Conservation (phyloP, 2,113 vertebrate genomes). For the Austrofundulus limnaeus region DNA sequence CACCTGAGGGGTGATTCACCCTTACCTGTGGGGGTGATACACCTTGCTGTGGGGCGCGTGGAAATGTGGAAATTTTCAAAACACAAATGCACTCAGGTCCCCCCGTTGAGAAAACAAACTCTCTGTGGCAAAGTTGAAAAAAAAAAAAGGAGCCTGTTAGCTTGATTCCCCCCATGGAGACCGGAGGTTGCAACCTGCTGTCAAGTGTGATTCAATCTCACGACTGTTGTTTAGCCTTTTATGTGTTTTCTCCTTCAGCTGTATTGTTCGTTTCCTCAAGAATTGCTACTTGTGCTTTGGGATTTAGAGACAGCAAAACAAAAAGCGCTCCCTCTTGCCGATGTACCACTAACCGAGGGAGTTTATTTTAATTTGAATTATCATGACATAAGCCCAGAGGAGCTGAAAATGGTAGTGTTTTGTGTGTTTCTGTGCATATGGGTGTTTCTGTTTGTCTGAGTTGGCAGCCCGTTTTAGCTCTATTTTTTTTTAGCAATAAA, state of each 20-base stretch:
- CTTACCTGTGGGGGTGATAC: slow-evolving; percentile 52
- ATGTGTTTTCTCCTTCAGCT: slow-evolving; percentile 33
- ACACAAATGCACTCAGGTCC: slow-evolving; percentile 43
- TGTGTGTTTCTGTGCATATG: not conserved
- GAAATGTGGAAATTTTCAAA: slow-evolving; percentile 18
- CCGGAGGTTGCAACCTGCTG: slow-evolving; percentile 38
- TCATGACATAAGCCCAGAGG: slow-evolving; percentile 27
- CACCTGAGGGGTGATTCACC: slow-evolving; percentile 61
- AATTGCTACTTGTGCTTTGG: slow-evolving; percentile 31
- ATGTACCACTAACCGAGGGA: slow-evolving; percentile 20
- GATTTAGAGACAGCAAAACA: slow-evolving; percentile 14
- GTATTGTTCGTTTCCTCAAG: slow-evolving; percentile 24
- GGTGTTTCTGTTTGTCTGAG: slow-evolving; percentile 40
- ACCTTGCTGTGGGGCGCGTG: slow-evolving; percentile 53
- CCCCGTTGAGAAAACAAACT: slow-evolving; percentile 31
- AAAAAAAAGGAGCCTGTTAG: slow-evolving; percentile 1
- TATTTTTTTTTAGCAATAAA: slow-evolving; percentile 22
- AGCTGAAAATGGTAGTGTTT: slow-evolving; percentile 13
- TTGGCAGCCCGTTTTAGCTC: slow-evolving; percentile 46
- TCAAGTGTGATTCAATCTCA: slow-evolving; percentile 57
- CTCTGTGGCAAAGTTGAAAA: slow-evolving; percentile 30
- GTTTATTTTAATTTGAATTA: slow-evolving; percentile 48
- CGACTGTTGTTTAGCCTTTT: slow-evolving; percentile 52
- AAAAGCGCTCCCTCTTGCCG: slow-evolving; percentile 23
- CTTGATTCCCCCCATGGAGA: slow-evolving; percentile 46